phyloP scores from a whole-genome alignment of 1,140 invertebrate genomes.

The Vollenhovia emeryi region DNA sequence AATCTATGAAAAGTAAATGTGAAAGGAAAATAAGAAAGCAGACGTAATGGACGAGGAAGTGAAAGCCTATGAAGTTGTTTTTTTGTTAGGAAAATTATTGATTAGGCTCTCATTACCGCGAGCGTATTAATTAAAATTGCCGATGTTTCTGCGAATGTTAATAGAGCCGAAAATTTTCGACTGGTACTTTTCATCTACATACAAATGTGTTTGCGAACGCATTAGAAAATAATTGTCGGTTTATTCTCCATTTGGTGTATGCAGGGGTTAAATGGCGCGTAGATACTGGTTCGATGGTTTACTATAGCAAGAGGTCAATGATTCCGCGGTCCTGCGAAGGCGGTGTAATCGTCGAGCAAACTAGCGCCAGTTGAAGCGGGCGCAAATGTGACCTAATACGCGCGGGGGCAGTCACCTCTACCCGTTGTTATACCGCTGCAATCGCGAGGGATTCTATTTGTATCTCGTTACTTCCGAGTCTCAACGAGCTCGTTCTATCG shows the following conservation, averaged over 20 bases:
- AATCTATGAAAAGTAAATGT: conserved; percentile 26
- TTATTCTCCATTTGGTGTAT: not conserved
- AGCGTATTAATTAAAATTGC: not conserved
- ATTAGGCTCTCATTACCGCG: not conserved
- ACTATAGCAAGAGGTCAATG: conserved; percentile 59
- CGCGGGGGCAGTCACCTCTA: conserved; percentile 75
- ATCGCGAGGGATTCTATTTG: conserved; percentile 80
- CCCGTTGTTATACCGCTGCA: conserved; percentile 65
- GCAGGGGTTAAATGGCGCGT: not conserved
- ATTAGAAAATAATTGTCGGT: not conserved
- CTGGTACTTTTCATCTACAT: not conserved
- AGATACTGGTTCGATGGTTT: conserved; percentile 3
- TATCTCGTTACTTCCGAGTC: conserved; percentile 81
- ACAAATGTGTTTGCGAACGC: not conserved
- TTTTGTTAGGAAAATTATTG: not conserved
- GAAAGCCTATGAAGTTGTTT: not conserved
- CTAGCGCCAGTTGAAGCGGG: conserved; percentile 46
- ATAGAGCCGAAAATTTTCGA: not conserved
- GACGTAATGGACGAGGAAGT: not conserved
- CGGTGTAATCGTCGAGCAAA: conserved; percentile 57
- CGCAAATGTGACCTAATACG: conserved; percentile 78
- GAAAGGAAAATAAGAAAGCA: conserved; percentile 26
- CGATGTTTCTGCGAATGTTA: not conserved
- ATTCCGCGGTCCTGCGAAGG: conserved; percentile 61
- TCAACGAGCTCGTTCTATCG: conserved; percentile 36